A percentile compares a stretch with the other conserved stretches of the same genome.
Conservation (phyloP, 2,797 vertebrate genomes). For the Schizopygopsis pylzovi region DNA sequence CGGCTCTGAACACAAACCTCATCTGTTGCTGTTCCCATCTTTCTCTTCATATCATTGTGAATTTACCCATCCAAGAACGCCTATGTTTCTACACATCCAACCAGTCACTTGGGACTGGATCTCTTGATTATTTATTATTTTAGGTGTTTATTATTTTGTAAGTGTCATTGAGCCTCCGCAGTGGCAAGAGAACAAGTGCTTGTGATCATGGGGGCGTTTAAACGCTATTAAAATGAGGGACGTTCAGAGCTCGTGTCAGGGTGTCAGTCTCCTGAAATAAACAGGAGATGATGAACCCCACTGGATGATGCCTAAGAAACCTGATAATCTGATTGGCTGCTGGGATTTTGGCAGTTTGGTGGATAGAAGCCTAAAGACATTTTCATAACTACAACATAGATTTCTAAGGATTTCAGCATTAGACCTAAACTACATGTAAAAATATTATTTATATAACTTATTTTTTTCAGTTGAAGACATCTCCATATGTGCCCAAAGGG, state of each 20-base stretch:
- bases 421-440: not conserved
- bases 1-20: conserved; percentile 1
- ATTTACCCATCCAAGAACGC: not conserved
- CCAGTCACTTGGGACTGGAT: conserved; percentile 29
- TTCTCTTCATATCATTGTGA: not conserved
- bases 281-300: not conserved
- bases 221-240: conserved; percentile 57
- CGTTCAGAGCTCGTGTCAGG: not conserved
- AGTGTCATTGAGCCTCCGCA: conserved; percentile 60
- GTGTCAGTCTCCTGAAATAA: conserved; percentile 5
- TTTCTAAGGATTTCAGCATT: not conserved
- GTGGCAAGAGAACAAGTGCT: conserved; percentile 66
- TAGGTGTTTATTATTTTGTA: conserved; percentile 58
- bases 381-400: not conserved
- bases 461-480: not conserved
- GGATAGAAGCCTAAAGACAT: not conserved
- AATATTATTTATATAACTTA: not conserved
- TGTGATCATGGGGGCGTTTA: conserved; percentile 62
- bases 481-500: no score
- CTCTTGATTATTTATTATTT: conserved; percentile 42
- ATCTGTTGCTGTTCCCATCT: not conserved
- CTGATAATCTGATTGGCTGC: not conserved
- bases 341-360: not conserved
- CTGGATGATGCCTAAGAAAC: not conserved
- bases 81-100: not conserved